These are phyloP conservation scores for Lasioglossum villosulum DNA, from an alignment of 2,888 invertebrate species.

Conservation along the genomic window DNA sequence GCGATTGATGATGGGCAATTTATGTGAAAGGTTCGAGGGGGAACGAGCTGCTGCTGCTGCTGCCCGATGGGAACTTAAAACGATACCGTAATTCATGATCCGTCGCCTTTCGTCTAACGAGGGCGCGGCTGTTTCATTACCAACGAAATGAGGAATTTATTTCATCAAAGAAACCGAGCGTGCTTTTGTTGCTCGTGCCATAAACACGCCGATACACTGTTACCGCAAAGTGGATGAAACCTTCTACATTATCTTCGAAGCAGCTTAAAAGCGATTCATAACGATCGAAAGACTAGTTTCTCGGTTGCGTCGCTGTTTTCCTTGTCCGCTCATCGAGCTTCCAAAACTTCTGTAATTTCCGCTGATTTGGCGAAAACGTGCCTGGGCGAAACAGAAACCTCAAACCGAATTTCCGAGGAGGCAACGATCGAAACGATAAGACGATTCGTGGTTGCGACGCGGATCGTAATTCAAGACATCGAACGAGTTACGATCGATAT, in stretches of 20 bases:
- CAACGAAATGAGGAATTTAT: slow-evolving; percentile 52
- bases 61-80: slow-evolving; percentile 25
- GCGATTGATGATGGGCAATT: slow-evolving; percentile 49
- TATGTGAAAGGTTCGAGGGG: slow-evolving; percentile 28
- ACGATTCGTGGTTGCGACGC: neutral
- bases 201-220: slow-evolving; percentile 6
- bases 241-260: slow-evolving; percentile 1
- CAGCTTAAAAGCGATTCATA: neutral
- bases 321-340: neutral
- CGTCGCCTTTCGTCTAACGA: slow-evolving; percentile 19
- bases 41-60: neutral
- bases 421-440: neutral
- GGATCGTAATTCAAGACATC: neutral
- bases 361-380: neutral
- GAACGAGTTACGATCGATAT: neutral
- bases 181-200: slow-evolving; percentile 25
- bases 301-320: neutral
- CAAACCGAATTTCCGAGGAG: neutral
- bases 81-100: slow-evolving; percentile 35
- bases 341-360: neutral
- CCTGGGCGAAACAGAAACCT: neutral
- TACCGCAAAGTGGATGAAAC: slow-evolving; percentile 17
- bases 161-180: slow-evolving; percentile 31
- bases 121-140: slow-evolving; percentile 31
- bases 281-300: slow-evolving; percentile 1